Evolutionary conservation across 2,113 vertebrate species (phyloP), one percentile per base, ranked within the genome.

Genomic region (Phaethon lepturus): DNA sequence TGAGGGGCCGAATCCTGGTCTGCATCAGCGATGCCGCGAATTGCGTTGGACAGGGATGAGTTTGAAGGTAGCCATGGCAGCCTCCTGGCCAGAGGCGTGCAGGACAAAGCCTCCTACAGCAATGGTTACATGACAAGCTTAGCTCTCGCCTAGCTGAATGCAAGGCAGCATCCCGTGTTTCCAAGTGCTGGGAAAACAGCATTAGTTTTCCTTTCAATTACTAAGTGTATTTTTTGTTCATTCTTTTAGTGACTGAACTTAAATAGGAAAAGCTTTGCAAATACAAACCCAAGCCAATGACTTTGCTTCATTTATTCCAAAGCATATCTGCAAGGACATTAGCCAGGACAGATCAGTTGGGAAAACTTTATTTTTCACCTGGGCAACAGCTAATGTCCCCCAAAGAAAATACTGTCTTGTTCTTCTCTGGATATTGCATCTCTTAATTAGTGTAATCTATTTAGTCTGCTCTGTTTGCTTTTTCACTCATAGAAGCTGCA

Each of bases 301-400:
- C 60, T 94, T 82, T 49, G 25, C 35, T 79, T 69, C 29, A 66
- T 66, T 92, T 95, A 40, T 86, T 92, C 75, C 77, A 77, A 40
- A 94, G 31, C 19, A 16, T 73, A 90, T 88, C 63, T 96, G 64
- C 60, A 93, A 92, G 62, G 58, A 93, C 90, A 64, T 88, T 84
- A 92, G 26, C 56, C 74, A 83, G n/a, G 63, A 72, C 62, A 86
- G 68, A 90, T 90, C 58, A 66, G 40, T 31, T 63, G 86, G 63
- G 47, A 86, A 90, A 94, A 84, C 72, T 67, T 69, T 72, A n/a
- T 85, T 96, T 96, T 95, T 96, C 85, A 94, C 79, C 88, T 75
- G 25, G 66, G 60, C 31, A 95, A 80, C 64, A 83, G 75, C 53
- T 86, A 66, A 86, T 68, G 23, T 78, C 8, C 29, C 62, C 35